Evolutionary conservation across 2,888 invertebrate species (phyloP), one percentile per base, ranked within the genome.

Genomic region (Oscheius sp.): DNA sequence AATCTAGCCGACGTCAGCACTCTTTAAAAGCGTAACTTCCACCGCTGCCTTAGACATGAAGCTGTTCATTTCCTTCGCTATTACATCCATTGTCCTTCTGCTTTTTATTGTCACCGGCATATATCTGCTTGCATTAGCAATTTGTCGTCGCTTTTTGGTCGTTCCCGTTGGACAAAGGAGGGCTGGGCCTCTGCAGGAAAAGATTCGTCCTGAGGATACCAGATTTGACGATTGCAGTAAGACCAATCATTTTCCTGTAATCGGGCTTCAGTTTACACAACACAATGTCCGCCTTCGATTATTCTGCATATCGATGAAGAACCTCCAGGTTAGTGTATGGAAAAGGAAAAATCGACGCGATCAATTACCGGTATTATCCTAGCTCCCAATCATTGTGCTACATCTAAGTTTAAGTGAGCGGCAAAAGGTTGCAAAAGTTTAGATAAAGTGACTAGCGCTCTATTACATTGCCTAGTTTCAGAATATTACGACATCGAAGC

Each of bases 41-140:
- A 42, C 42, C 3, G 42, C 42, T 53, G 29, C n/a, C 13, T 11
- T 53, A 29, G 53, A 53, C 11, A 63, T 63, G 63, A 63, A 63
- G n/a, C 63, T 63, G 29, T 63, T 63, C 33, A 63, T 63, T 32
- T 63, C 63, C 21, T 63, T 63, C 48, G 63, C 63, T 10, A 13
- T 63, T 1, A 32, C 63, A 9, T 48, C 63, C 3, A 21, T 47
- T 29, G 11, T 63, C 4, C 2, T 63, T n/a, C n/a, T 63, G 11
- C 11, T 63, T 2, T 37, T 11, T 2, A 29, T 63, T n/a, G 63
- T 29, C 32, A 3, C 48, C 42, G 48, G 48, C 48, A 2, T 57
- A 21, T 42, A 42, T 42, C 42, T 42, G 3, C 42, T 42, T 42
- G 42, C 42, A 42, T 7, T 42, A 42, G 42, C 42, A 42, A 42